These are phyloP conservation scores for Pomacea canaliculata DNA, from an alignment of 2,888 invertebrate species.

Conservation along the genomic window DNA sequence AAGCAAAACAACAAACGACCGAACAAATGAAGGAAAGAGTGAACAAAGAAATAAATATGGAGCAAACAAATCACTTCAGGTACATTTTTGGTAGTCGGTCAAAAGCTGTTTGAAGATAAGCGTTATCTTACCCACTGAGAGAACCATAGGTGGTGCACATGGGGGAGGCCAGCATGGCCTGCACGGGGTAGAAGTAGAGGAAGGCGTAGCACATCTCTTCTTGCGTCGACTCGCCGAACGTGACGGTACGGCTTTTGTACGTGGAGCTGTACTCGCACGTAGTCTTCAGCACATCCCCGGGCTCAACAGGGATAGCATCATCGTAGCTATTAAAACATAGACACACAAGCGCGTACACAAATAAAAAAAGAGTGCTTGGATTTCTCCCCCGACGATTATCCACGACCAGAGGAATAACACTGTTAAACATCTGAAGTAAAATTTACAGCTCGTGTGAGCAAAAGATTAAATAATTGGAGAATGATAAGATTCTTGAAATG, in stretches of 20 bases:
- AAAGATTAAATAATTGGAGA: too few relatives aligned
- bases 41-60: too few relatives aligned
- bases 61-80: too few relatives aligned
- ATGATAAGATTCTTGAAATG: too few relatives aligned
- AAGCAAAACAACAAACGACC: too few relatives aligned
- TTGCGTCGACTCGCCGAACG: constrained; percentile 38
- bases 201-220: constrained; percentile 52
- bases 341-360: not conserved
- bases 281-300: constrained; percentile 44
- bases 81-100: too few relatives aligned
- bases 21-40: too few relatives aligned
- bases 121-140: not conserved
- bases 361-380: not conserved
- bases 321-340: constrained; percentile 38
- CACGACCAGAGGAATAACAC: too few relatives aligned
- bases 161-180: not conserved
- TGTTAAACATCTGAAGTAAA: too few relatives aligned
- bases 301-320: constrained; percentile 38
- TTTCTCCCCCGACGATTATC: too few relatives aligned
- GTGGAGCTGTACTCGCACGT: constrained; percentile 39
- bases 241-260: constrained; percentile 27
- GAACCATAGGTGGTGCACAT: not conserved
- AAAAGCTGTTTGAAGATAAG: too few relatives aligned
- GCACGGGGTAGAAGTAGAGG: constrained; percentile 41
- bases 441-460: too few relatives aligned